A percentile compares a stretch with the other conserved stretches of the same genome.
These are phyloP conservation scores for Bugula neritina DNA, from an alignment of 2,888 invertebrate genomes.

Conservation along the genomic window DNA sequence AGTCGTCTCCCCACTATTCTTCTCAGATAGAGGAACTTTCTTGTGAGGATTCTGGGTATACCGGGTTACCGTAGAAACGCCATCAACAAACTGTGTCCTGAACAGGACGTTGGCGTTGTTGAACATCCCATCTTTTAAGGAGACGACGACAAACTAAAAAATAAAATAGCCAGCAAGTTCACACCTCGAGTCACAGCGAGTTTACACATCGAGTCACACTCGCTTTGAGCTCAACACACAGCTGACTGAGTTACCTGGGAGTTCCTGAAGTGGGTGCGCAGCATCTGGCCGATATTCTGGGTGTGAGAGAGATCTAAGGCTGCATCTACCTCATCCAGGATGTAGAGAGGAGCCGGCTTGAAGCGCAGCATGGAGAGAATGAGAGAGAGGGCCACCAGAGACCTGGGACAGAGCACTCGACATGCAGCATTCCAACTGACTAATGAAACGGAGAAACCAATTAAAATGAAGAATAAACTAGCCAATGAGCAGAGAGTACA, in stretches of 20 bases:
- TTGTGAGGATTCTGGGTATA: conserved; percentile 10
- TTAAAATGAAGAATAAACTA: too few relatives aligned
- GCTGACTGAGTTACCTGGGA: conserved; percentile 63
- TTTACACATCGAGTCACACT: too few relatives aligned
- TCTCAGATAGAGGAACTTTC: conserved; percentile 2
- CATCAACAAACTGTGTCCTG: conserved; percentile 88
- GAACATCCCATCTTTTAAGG: conserved; percentile 98
- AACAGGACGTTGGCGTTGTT: conserved; percentile 96
- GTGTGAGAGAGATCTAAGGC: conserved; percentile 96
- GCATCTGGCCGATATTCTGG: conserved; percentile 94
- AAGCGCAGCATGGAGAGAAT: conserved; percentile 92
- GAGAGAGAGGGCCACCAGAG: conserved; percentile 88
- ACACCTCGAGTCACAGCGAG: too few relatives aligned
- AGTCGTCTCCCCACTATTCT: background rate
- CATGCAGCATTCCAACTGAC: too few relatives aligned
- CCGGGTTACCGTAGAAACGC: conserved; percentile 72
- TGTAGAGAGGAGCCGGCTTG: conserved; percentile 95
- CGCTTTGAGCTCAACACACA: background rate
- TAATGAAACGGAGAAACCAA: too few relatives aligned
- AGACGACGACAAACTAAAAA: conserved; percentile 89
- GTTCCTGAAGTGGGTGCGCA: conserved; percentile 78
- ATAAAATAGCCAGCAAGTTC: too few relatives aligned
- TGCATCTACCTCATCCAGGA: conserved; percentile 97
- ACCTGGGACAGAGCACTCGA: too few relatives aligned
- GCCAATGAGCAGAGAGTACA: too few relatives aligned